Conservation (phyloP, 2,888 invertebrate species). For the Chloroclysta siterata region DNA sequence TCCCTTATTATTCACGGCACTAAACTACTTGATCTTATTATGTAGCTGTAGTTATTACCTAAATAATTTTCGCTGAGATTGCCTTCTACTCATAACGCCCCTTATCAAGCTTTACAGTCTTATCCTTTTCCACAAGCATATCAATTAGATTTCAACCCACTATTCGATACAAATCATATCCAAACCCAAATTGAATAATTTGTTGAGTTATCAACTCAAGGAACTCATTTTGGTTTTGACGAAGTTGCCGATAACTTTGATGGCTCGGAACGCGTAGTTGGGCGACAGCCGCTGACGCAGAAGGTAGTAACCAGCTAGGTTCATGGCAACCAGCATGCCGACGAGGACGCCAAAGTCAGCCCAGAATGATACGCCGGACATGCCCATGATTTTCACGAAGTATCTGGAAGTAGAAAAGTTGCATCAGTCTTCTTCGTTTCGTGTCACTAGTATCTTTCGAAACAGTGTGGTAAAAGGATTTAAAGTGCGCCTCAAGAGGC, state of each 20-base stretch:
- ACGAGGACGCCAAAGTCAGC: constrained; percentile 87
- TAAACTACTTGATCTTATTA: background rate
- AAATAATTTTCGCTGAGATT: too few species aligned
- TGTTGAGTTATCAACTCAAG: constrained; percentile 32
- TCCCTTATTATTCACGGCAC: background rate
- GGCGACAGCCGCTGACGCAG: constrained; percentile 89
- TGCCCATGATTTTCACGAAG: constrained; percentile 90
- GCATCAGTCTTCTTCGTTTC: too few species aligned
- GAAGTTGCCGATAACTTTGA: constrained; percentile 88
- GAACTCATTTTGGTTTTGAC: constrained; percentile 87
- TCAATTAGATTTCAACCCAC: background rate
- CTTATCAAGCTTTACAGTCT: constrained; percentile 24
- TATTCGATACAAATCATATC: background rate
- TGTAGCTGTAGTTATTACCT: too few species aligned
- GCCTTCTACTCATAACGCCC: background rate
- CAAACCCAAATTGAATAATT: background rate
- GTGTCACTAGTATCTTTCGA: too few species aligned
- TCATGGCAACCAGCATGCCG: constrained; percentile 86
- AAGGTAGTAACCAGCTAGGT: constrained; percentile 88
- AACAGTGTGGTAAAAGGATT: too few species aligned
- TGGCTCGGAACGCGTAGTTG: constrained; percentile 88
- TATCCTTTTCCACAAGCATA: constrained; percentile 14
- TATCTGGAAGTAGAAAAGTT: constrained; percentile 70
- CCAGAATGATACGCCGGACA: constrained; percentile 89
- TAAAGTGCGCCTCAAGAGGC: too few species aligned